Conservation (phyloP, 2,113 vertebrate species). For the Todiramphus saurophagus region DNA sequence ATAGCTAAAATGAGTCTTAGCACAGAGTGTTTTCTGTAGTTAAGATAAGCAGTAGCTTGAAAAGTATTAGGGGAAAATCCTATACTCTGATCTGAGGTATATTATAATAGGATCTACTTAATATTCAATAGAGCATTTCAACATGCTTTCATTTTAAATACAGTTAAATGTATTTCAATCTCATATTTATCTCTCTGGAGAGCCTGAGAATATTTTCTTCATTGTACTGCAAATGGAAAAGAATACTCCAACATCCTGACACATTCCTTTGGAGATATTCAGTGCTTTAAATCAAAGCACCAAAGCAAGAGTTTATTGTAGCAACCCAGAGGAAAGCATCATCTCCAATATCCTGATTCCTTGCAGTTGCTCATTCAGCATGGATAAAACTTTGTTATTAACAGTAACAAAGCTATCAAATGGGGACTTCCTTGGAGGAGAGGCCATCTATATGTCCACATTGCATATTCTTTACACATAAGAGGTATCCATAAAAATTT, state of each 20-base stretch:
- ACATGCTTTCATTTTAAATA: slow-evolving; percentile 54
- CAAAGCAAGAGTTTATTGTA: slow-evolving; percentile 72
- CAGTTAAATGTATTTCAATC: slow-evolving; percentile 54
- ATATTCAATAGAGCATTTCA: slow-evolving; percentile 49
- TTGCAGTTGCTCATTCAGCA: slow-evolving; percentile 66
- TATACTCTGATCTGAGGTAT: slow-evolving; percentile 50
- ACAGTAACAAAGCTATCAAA: slow-evolving; percentile 37
- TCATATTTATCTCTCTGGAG: slow-evolving; percentile 53
- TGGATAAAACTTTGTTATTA: slow-evolving; percentile 49
- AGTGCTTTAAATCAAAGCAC: slow-evolving; percentile 69
- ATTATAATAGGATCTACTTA: slow-evolving; percentile 59
- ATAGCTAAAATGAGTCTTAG: slow-evolving; percentile 35
- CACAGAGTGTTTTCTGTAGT: slow-evolving; percentile 4
- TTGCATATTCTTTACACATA: background rate
- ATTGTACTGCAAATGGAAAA: slow-evolving; percentile 71
- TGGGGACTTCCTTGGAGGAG: background rate
- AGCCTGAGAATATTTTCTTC: slow-evolving; percentile 65
- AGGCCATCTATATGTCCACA: background rate
- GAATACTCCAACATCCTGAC: slow-evolving; percentile 46
- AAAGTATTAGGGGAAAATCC: slow-evolving; percentile 61
- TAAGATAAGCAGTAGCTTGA: slow-evolving; percentile 48
- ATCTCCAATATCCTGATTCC: slow-evolving; percentile 60
- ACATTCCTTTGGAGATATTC: slow-evolving; percentile 58
- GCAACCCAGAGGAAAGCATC: slow-evolving; percentile 43
- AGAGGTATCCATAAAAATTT: background rate